Evolutionary conservation across 2,888 invertebrate species (phyloP).

Genomic region (Drosophila kuntzei): DNA sequence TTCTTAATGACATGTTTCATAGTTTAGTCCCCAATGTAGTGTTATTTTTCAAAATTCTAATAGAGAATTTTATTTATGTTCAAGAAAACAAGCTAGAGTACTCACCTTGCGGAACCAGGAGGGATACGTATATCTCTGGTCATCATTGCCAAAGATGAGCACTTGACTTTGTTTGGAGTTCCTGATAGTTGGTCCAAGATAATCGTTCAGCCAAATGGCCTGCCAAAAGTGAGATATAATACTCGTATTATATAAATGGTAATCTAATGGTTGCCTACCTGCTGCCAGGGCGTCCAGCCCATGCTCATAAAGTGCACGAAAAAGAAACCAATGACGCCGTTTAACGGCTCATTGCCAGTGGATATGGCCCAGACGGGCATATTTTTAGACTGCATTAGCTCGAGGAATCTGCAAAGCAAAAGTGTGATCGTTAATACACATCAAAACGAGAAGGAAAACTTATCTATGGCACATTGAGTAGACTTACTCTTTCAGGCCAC

Average conservation of each 20-base stretch:
- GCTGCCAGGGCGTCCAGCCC: conserved; percentile 90
- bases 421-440: conserved; percentile 13
- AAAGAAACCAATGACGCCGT: conserved; percentile 87
- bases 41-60: too few species aligned
- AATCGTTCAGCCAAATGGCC: conserved; percentile 89
- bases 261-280: conserved; percentile 81
- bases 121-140: conserved; percentile 89
- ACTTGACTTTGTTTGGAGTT: conserved; percentile 87
- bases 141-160: conserved; percentile 92
- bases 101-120: conserved; percentile 89
- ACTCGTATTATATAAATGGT: conserved; percentile 3
- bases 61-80: not conserved
- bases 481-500: not conserved
- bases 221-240: conserved; percentile 75
- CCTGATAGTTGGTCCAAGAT: conserved; percentile 91
- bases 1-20: too few species aligned
- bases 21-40: too few species aligned
- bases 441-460: conserved; percentile 6
- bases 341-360: conserved; percentile 95
- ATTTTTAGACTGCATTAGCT: conserved; percentile 90
- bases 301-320: conserved; percentile 90
- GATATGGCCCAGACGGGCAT: conserved; percentile 93
- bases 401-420: conserved; percentile 86
- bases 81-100: conserved; percentile 6
- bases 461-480: not conserved